A percentile compares a stretch with the other conserved stretches of the same genome.
These are phyloP conservation scores for Drosophila tani DNA, from an alignment of 1,140 invertebrate species.

Conservation along the genomic window DNA sequence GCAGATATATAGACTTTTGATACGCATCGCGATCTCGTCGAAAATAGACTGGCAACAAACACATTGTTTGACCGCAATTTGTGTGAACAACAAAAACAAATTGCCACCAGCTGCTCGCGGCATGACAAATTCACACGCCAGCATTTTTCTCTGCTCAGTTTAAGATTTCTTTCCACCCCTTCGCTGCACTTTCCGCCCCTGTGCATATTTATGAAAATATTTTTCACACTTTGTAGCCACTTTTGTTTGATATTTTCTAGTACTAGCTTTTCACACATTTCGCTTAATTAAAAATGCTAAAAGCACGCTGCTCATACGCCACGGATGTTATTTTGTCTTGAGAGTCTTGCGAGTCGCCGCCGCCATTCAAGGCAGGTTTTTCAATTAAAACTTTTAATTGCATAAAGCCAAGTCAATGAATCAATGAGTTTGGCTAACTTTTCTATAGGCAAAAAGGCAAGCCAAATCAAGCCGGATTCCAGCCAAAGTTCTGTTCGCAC, in stretches of 20 bases:
- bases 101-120: conserved; percentile 75
- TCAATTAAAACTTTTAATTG: conserved; percentile 80
- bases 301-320: background rate
- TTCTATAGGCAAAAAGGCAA: conserved; percentile 4
- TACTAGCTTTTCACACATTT: conserved; percentile 50
- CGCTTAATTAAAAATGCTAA: conserved; percentile 43
- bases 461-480: background rate
- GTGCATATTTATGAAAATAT: conserved; percentile 73
- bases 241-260: conserved; percentile 48
- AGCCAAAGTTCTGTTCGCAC: background rate
- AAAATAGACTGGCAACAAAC: conserved; percentile 74
- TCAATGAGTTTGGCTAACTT: conserved; percentile 25
- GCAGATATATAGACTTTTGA: conserved; percentile 18
- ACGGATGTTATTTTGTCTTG: conserved; percentile 1
- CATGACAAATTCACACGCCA: conserved; percentile 75
- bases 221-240: conserved; percentile 76
- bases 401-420: conserved; percentile 34
- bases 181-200: conserved; percentile 11
- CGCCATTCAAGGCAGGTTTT: conserved; percentile 32
- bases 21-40: conserved; percentile 43
- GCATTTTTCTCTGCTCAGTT: conserved; percentile 52
- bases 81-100: conserved; percentile 62
- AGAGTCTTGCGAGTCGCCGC: background rate
- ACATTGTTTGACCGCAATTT: conserved; percentile 81
- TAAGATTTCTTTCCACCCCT: conserved; percentile 20